Percentiles rank a stretch among this genome's conserved stretches.
phyloP scores from a whole-genome alignment of 2,888 invertebrate genomes.

The Drosophila kanekoi region DNA sequence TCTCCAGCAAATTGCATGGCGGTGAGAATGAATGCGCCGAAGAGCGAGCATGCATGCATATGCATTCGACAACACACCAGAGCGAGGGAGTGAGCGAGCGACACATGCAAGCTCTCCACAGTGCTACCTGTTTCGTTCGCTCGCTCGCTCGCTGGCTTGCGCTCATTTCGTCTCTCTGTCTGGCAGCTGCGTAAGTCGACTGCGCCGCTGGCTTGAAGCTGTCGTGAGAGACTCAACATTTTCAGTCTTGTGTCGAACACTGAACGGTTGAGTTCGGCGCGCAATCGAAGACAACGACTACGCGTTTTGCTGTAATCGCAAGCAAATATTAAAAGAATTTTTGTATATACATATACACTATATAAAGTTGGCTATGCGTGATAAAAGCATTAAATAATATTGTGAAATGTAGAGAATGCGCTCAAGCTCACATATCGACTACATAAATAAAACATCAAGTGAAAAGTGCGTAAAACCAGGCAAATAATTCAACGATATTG shows the following conservation, averaged over 20 bases:
- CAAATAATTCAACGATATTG: conserved; percentile 35
- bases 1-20: conserved; percentile 16
- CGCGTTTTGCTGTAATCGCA: conserved; percentile 9
- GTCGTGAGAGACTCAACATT: conserved; percentile 12
- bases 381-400: conserved; percentile 57
- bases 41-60: conserved; percentile 25
- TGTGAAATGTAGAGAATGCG: conserved; percentile 61
- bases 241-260: conserved; percentile 82
- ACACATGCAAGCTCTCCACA: conserved; percentile 5
- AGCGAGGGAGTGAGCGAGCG: neutral
- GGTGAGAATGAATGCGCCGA: conserved; percentile 34
- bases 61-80: neutral
- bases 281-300: conserved; percentile 71
- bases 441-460: conserved; percentile 30
- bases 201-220: conserved; percentile 28
- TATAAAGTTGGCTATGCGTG: conserved; percentile 19
- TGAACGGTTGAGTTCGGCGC: conserved; percentile 61
- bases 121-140: conserved; percentile 13
- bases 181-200: conserved; percentile 8
- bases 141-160: conserved; percentile 4
- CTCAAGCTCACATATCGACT: conserved; percentile 12
- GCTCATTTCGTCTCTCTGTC: conserved; percentile 11
- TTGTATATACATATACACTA: conserved; percentile 9
- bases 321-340: conserved; percentile 8
- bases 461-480: conserved; percentile 57